Conservation (phyloP, 1,140 invertebrate genomes). For the Pteromalus puparum region DNA sequence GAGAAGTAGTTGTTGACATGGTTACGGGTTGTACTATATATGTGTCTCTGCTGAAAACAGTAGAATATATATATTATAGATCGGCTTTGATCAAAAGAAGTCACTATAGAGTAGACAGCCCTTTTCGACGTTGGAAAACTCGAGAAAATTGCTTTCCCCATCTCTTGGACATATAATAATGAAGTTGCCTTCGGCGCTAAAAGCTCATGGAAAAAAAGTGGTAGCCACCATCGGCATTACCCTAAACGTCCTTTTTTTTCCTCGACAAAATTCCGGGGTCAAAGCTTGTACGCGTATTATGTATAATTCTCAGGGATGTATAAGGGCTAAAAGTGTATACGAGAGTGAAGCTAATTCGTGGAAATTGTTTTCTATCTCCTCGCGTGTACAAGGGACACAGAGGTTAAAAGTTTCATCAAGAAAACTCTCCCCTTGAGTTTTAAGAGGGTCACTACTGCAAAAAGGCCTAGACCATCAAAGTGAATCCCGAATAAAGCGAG, state of each 20-base stretch:
- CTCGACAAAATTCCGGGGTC: not conserved
- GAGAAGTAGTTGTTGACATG: not conserved
- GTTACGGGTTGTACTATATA: too few relatives aligned
- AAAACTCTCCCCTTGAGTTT: not conserved
- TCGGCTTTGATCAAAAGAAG: too few relatives aligned
- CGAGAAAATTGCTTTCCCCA: not conserved
- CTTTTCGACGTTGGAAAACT: not conserved
- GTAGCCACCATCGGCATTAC: not conserved
- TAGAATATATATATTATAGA: too few relatives aligned
- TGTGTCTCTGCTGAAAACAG: too few relatives aligned
- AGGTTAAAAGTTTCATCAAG: not conserved
- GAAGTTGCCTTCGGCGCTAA: not conserved
- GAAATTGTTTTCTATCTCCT: not conserved
- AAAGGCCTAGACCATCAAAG: not conserved
- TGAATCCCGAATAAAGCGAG: not conserved
- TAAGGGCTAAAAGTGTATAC: not conserved
- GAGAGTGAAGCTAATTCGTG: constrained; percentile 2
- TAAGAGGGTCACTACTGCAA: not conserved
- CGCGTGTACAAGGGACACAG: not conserved
- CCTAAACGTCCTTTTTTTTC: not conserved
- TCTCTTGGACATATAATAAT: not conserved
- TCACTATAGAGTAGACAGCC: too few relatives aligned
- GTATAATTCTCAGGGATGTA: not conserved
- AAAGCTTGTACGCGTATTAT: not conserved
- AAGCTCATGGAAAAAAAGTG: not conserved